These are phyloP conservation scores for Arrhamphus sclerolepis DNA, from an alignment of 2,797 vertebrate genomes.

Conservation along the genomic window DNA sequence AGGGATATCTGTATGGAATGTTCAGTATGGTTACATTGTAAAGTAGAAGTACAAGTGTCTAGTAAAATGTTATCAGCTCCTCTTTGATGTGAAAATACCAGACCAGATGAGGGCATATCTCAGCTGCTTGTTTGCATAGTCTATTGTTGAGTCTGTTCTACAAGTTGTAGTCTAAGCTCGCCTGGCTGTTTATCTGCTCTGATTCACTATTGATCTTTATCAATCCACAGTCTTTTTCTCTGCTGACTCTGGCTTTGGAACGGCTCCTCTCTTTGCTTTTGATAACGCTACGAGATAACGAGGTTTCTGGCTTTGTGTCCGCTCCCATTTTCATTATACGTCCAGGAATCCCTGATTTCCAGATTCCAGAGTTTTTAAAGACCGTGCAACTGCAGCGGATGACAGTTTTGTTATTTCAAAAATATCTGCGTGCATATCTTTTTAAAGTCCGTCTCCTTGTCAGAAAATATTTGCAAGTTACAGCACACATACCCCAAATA, in stretches of 20 bases:
- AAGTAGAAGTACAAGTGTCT: constrained; percentile 13
- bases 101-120: constrained; percentile 42
- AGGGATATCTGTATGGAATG: not conserved
- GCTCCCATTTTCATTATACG: constrained; percentile 41
- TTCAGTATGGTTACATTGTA: constrained; percentile 10
- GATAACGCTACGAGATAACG: constrained; percentile 64
- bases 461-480: constrained; percentile 1
- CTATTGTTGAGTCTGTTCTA: constrained; percentile 62
- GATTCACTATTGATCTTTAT: constrained; percentile 38
- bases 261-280: constrained; percentile 40
- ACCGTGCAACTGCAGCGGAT: constrained; percentile 20
- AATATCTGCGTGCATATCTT: no score
- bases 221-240: constrained; percentile 36
- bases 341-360: constrained; percentile 46
- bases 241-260: constrained; percentile 35
- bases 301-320: constrained; percentile 42
- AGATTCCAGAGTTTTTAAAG: constrained; percentile 34
- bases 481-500: constrained; percentile 5
- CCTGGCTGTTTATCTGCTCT: constrained; percentile 36
- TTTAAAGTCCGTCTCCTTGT: constrained; percentile 3
- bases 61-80: constrained; percentile 30
- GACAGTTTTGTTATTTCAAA: no score
- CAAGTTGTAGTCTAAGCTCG: constrained; percentile 20
- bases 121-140: constrained; percentile 37
- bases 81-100: constrained; percentile 61